Percentiles rank a stretch among this genome's conserved stretches.
phyloP scores from a whole-genome alignment of 2,888 invertebrate genomes.

The Neoascia interrupta region DNA sequence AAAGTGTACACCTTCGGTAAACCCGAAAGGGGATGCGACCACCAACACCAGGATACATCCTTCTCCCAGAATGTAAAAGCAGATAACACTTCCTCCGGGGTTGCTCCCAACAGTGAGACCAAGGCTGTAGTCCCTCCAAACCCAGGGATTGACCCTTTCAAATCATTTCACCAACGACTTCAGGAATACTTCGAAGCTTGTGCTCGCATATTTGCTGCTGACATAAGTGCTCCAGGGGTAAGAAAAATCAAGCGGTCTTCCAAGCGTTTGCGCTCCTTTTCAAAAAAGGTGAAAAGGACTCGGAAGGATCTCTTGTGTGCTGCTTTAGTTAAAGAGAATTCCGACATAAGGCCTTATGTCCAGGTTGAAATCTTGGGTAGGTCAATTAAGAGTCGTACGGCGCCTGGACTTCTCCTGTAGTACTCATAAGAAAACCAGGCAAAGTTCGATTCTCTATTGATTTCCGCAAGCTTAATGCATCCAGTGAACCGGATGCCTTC shows the following conservation, averaged over 20 bases:
- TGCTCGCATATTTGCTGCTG: background rate
- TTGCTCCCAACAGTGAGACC: background rate
- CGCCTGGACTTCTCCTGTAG: too few species aligned
- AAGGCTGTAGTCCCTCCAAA: background rate
- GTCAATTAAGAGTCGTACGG: too few species aligned
- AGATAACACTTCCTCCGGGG: background rate
- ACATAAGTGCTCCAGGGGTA: background rate
- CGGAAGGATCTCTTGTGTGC: constrained; percentile 6
- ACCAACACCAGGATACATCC: background rate
- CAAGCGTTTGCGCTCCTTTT: background rate
- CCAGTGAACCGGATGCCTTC: too few species aligned
- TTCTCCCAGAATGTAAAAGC: too few species aligned
- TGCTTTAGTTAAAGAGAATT: too few species aligned
- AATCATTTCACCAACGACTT: background rate
- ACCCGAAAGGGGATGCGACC: too few species aligned
- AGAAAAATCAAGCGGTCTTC: constrained; percentile 12
- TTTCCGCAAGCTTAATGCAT: too few species aligned
- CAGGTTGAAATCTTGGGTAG: too few species aligned
- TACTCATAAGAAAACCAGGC: too few species aligned
- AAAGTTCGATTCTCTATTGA: too few species aligned
- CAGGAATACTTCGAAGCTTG: constrained; percentile 8
- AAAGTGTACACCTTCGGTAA: background rate
- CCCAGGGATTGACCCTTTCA: too few species aligned
- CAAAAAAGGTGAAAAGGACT: constrained; percentile 2
- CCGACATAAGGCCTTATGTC: too few species aligned